Evolutionary conservation across 2,797 vertebrate species (phyloP).

Genomic region (Varecia variegata): DNA sequence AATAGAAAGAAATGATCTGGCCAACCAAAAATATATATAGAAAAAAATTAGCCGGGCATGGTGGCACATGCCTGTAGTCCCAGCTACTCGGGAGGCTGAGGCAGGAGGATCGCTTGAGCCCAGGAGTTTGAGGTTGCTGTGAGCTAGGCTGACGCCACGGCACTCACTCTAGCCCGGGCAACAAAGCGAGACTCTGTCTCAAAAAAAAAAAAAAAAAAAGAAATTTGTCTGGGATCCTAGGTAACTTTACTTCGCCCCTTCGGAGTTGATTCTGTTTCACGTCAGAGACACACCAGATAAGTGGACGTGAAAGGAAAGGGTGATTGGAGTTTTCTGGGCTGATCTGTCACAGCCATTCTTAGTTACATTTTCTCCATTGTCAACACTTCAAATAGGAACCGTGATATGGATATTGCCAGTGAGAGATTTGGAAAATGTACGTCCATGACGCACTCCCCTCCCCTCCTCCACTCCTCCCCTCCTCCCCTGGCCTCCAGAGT

Average conservation of each 20-base stretch:
- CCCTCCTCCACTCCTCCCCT: neutral
- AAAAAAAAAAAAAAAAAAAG: no score
- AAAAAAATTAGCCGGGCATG: no score
- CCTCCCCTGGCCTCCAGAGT: neutral
- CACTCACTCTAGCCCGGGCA: no score
- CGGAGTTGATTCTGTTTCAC: constrained; percentile 51
- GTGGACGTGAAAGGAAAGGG: neutral
- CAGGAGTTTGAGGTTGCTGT: no score
- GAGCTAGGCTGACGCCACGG: no score
- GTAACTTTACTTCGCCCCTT: constrained; percentile 17
- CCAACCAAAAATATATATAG: no score
- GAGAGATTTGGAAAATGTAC: constrained; percentile 30
- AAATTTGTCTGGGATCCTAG: constrained; percentile 56
- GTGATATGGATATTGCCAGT: neutral
- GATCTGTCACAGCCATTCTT: neutral
- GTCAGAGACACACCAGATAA: constrained; percentile 30
- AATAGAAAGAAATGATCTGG: no score
- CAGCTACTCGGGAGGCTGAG: no score
- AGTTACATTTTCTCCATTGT: neutral
- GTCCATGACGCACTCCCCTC: neutral
- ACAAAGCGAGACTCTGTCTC: no score
- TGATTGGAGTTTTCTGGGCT: neutral
- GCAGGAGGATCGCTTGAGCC: no score
- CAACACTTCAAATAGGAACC: constrained; percentile 52
- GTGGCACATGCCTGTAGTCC: no score